Base-by-base conservation (phyloP, 2,113 vertebrate species). In the Corythornis vintsioides region DNA sequence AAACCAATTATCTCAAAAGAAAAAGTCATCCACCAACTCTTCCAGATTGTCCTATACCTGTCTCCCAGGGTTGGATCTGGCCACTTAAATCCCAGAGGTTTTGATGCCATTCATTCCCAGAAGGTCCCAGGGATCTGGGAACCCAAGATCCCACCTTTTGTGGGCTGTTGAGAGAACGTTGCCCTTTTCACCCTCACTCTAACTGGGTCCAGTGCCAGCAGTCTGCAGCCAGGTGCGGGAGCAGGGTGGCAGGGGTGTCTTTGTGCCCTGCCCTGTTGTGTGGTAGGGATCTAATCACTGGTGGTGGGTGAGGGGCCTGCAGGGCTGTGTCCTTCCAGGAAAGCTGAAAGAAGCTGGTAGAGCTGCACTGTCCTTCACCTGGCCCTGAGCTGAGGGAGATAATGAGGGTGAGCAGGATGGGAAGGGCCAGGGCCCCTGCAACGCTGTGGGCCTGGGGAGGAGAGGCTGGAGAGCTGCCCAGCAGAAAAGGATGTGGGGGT, bases 1-100 rank as follows among this genome's bases (percentile, higher is more conserved):
- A 57, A 76, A 64, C n/a, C 2, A 2, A 16, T 4, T 4, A 17
- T 14, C 13, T n/a, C 31, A 31, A 7, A 48, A 52, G 24, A 24
- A 50, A 24, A 59, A 31, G 24, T 12, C 11, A 5, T 40, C 38
- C 10, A 4, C 45, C 1, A 5, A 3, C 38, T 28, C 10, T 9
- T 24, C 18, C 10, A 1, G 21, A 5, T 0, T 28, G 29, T 38
- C 20, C 16, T 6, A 13, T 1, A 2, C 3, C 0, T 0, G 0
- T n/a, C 11, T 59, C 42, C 48, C 33, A 7, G 45, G 10, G 4
- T 6, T 12, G 16, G 11, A 55, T 13, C 42, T 6, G 16, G 8
- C 7, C 2, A 11, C 31, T n/a, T 33, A 3, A 19, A 18, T 17
- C 16, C 25, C 19, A 13, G 38, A 21, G 28, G 52, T 31, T 47